Evolutionary conservation across 2,888 invertebrate genomes (phyloP), one percentile per base, ranked within the genome.

Genomic region (Argyra leucocephala): DNA sequence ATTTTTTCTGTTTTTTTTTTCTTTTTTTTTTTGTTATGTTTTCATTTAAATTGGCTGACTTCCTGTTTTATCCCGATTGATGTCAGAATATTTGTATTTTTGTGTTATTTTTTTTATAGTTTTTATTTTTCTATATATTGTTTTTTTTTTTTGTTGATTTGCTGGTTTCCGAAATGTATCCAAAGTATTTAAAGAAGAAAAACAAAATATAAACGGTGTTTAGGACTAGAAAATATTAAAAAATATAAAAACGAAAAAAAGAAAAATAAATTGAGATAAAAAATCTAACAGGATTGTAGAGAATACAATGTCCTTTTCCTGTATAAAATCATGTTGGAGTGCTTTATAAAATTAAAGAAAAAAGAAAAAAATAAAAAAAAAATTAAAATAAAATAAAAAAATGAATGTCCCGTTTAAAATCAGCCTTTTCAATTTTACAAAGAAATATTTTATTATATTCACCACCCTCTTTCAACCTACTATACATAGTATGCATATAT

Each of bases 21-120:
- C 7, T 6, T 31, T 4, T 31, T 31, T 10, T 31, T 31, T 31
- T 31, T 31, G 7, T 48, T 48, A 18, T 48, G 12, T 12, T 48
- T 64, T n/a, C 63, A 48, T 18, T 63, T 63, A 67, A 67, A 66
- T 67, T 66, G 65, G 65, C 48, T 59, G 65, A 66, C 66, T 66
- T 67, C 67, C 66, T 66, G 64, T 66, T 67, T 66, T 48, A 48
- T 64, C 61, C 65, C 66, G 64, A 66, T 64, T 66, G 66, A 66
- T 64, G 66, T 66, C 61, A 66, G 63, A 67, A 67, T 65, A 64
- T 63, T 6, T 10, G 7, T 31, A 9, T 37, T 37, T 22, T 12
- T 12, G 12, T 48, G 1, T 48, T 48, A 3, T 2, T 4, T 22
- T 24, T 21, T 24, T 22, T 18, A 18, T 18, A 15, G 15, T 18